Base-by-base conservation (phyloP, 2,113 vertebrate species). In the Myiozetetes cayanensis region DNA sequence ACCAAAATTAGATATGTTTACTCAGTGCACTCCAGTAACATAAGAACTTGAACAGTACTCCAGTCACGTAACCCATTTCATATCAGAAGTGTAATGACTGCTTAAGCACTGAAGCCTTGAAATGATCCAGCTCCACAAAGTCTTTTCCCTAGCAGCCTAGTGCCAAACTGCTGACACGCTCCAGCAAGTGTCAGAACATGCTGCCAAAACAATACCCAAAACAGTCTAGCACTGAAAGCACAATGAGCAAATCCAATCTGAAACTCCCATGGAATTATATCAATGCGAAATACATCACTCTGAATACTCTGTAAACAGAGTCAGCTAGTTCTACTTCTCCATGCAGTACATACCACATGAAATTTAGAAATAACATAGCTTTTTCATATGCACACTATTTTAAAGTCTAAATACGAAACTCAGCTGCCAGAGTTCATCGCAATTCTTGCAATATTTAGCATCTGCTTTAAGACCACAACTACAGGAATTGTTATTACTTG, bases 401-500 rank as follows among this genome's bases (percentile, higher is more conserved):
- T 78, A 72, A 86, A 92, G 61, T 52, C 73, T 52, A 87, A 92
- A 78, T 15, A 61, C 61, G 78, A 85, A 91, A 87, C n/a, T 81
- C 81, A 75, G 62, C 77, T 96, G 89, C 44, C 44, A 81, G 6
- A 43, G 61, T 62, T 90, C 76, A 74, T 63, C 6, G 1, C 44
- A 65, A 65, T 72, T 81, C 70, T 52, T 92, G 73, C 70, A 96
- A 75, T 87, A 89, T 89, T 97, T 91, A 89, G 55, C 85, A 94
- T 83, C 74, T 92, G 68, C 65, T 92, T 89, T 70, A 96, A 91
- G 62, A 89, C 58, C 65, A 73, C 37, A 94, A 52, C 66, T 87
- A 87, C n/a, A 82, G 37, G 46, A 91, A 87, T 73, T 77, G 37
- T 93, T 87, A 79, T 53, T 70, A 87, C 62, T 80, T 30, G 78